Base-by-base conservation (phyloP, 2,888 invertebrate genomes). In the Euproctis similis region DNA sequence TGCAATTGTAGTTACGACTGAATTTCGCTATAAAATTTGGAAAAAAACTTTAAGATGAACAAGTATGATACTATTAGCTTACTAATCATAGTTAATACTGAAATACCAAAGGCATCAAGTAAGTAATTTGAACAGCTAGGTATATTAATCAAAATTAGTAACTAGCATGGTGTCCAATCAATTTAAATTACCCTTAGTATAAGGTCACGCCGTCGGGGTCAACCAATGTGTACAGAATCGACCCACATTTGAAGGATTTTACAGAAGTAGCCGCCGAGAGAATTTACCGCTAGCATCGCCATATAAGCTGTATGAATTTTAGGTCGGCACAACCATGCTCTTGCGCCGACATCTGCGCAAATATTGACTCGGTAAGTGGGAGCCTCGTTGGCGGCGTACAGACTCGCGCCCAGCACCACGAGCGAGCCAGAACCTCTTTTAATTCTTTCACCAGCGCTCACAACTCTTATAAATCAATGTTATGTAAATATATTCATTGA, bases 261-360 rank as follows among this genome's bases (percentile, higher is more conserved):
- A n/a, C n/a, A 78, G 77, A 78, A 81, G 82, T 82, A 81, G 82
- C 80, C 70, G 72, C 71, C 59, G 73, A 82, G 84, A 81, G 74
- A 81, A 77, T 82, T 81, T 84, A 84, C 84, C 84, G 84, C 81
- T 84, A 84, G 67, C 81, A 66, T 78, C 70, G 72, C 82, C 82
- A 81, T 84, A 84, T 82, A 82, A 80, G 80, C 75, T 72, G 77
- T 78, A 78, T 78, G 81, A 80, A 78, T 82, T 82, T 84, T 82
- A 82, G 84, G 84, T 84, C 84, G 76, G 70, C 67, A 70, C 73
- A 75, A 77, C 78, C 74, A 72, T 80, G 80, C 76, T 84, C 80
- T 82, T 78, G 70, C 68, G 71, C 75, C 78, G 75, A 78, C 82
- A 82, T 80, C 82, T 84, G 82, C 69, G 80, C 82, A 81, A 84